phyloP scores from a whole-genome alignment of 2,113 vertebrate species.

The Symphodus melops region DNA sequence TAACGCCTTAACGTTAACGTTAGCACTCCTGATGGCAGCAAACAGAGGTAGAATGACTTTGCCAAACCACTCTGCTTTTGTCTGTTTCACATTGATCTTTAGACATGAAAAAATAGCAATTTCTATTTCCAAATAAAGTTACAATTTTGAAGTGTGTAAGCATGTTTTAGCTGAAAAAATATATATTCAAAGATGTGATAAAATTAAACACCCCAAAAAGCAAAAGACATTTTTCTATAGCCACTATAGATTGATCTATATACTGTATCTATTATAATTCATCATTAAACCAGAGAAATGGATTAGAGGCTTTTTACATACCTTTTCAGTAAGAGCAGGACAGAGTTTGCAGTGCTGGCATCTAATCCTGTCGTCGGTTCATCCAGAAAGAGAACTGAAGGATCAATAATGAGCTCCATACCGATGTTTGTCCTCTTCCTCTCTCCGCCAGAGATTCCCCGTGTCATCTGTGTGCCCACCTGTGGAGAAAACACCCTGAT shows the following conservation, averaged over 20 bases:
- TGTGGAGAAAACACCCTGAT: constrained; percentile 55
- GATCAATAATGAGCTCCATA: constrained; percentile 95
- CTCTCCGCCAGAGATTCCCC: constrained; percentile 95
- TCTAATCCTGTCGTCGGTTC: constrained; percentile 97
- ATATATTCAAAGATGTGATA: too few species aligned
- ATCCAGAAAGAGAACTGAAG: constrained; percentile 92
- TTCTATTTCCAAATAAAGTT: too few species aligned
- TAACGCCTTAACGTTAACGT: too few species aligned
- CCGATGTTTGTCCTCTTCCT: constrained; percentile 95
- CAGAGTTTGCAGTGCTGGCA: constrained; percentile 93
- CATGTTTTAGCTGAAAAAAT: too few species aligned
- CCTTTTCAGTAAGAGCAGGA: constrained; percentile 92
- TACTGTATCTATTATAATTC: not conserved
- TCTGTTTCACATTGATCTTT: too few species aligned
- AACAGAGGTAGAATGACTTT: too few species aligned
- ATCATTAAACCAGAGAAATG: not conserved
- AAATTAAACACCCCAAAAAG: too few species aligned
- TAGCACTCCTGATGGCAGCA: too few species aligned
- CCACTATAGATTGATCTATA: not conserved
- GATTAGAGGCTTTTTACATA: constrained; percentile 39
- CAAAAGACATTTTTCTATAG: not conserved
- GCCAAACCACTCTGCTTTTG: too few species aligned
- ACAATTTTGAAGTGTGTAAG: too few species aligned
- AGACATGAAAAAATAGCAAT: too few species aligned
- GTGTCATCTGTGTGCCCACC: constrained; percentile 92